phyloP scores from a whole-genome alignment of 2,888 invertebrate species.

The Chironomus riparius region DNA sequence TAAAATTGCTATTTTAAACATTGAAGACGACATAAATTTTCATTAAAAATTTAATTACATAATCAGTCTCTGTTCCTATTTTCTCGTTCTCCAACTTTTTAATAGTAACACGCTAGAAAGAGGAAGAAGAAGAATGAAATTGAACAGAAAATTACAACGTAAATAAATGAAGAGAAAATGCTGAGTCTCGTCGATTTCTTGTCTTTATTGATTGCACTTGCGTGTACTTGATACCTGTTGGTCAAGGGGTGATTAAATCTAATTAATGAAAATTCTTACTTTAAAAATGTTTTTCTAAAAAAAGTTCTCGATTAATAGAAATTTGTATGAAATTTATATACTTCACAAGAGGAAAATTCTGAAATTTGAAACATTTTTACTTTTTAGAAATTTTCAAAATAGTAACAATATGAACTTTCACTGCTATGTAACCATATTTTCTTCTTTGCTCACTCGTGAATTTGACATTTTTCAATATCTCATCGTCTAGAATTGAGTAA shows the following conservation, averaged over 20 bases:
- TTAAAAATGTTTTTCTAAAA: too few relatives aligned
- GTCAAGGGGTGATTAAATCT: too few relatives aligned
- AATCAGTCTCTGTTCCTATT: neutral
- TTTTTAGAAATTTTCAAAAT: too few relatives aligned
- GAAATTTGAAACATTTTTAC: too few relatives aligned
- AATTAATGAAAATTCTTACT: too few relatives aligned
- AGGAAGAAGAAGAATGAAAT: neutral
- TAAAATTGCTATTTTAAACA: neutral
- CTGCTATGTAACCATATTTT: too few relatives aligned
- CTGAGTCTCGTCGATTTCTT: too few relatives aligned
- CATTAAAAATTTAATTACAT: conserved; percentile 24
- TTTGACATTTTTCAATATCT: neutral
- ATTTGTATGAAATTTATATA: too few relatives aligned
- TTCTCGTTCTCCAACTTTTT: neutral
- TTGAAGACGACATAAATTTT: neutral
- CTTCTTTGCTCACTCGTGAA: too few relatives aligned
- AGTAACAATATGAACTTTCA: too few relatives aligned
- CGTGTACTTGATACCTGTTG: neutral
- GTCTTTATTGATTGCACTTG: neutral
- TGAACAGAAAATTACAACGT: neutral
- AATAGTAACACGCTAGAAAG: neutral
- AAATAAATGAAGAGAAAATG: neutral
- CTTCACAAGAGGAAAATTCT: too few relatives aligned
- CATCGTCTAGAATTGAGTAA: neutral
- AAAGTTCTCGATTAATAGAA: too few relatives aligned